These are phyloP conservation scores for Andricus curvator DNA, from an alignment of 2,888 invertebrate genomes.

Conservation along the genomic window DNA sequence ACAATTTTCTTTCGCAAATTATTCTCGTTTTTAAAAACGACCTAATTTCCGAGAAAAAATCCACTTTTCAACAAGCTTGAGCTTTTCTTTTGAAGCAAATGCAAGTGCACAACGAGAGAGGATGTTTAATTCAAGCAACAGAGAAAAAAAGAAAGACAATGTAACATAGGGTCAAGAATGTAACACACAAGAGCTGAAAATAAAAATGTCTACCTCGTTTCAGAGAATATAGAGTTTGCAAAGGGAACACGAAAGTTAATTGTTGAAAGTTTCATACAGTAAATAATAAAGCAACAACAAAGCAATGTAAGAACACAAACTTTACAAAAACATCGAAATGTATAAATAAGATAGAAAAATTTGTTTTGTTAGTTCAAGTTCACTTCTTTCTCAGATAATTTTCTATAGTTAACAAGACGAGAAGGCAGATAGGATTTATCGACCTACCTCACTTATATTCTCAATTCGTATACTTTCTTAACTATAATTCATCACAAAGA, in stretches of 20 bases:
- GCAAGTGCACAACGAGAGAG: background rate
- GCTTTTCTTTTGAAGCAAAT: constrained; percentile 27
- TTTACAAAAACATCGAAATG: background rate
- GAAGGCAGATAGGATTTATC: background rate
- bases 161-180: constrained; percentile 20
- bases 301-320: background rate
- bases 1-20: background rate
- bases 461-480: background rate
- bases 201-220: constrained; percentile 3
- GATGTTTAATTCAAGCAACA: constrained; percentile 14
- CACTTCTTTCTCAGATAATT: background rate
- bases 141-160: background rate
- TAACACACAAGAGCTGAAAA: constrained; percentile 14
- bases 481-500: background rate
- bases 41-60: background rate
- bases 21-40: background rate
- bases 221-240: background rate
- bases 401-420: background rate
- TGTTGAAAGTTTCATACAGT: no score
- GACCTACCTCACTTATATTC: background rate
- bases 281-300: background rate
- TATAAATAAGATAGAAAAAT: background rate
- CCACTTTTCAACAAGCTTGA: constrained; percentile 11
- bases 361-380: background rate
- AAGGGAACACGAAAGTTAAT: background rate